Conservation (phyloP, 2,113 vertebrate species). For the Polypterus senegalus region DNA sequence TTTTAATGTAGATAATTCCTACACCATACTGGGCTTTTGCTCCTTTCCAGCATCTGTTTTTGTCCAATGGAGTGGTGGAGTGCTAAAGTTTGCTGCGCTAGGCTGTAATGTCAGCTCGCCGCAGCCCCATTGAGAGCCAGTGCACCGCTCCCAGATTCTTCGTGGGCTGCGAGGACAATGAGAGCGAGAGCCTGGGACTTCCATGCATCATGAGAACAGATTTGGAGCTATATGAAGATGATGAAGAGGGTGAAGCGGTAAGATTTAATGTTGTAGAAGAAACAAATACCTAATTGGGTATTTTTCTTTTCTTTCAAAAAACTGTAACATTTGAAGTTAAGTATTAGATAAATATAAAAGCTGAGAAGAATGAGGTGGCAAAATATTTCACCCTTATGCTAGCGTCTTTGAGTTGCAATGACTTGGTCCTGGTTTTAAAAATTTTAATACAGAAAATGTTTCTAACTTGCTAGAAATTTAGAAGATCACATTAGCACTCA, state of each 20-base stretch:
- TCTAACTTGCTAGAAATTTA: no score
- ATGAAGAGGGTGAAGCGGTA: slow-evolving; percentile 72
- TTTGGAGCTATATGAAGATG: slow-evolving; percentile 74
- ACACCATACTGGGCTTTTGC: slow-evolving; percentile 1
- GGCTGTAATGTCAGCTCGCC: slow-evolving; percentile 87
- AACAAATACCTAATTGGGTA: slow-evolving; percentile 1
- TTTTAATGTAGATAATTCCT: no score
- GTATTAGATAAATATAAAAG: no score
- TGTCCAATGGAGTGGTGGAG: slow-evolving; percentile 49
- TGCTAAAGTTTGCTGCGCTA: slow-evolving; percentile 55
- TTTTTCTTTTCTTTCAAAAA: background rate
- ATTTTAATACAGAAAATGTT: no score
- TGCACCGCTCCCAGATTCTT: slow-evolving; percentile 82
- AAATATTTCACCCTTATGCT: no score
- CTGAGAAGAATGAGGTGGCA: no score
- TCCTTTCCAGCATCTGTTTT: slow-evolving; percentile 30
- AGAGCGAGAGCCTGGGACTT: slow-evolving; percentile 63
- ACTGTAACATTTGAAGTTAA: background rate
- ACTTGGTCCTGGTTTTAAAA: no score
- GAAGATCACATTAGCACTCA: no score
- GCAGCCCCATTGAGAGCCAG: slow-evolving; percentile 71
- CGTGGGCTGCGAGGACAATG: slow-evolving; percentile 87
- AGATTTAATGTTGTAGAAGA: slow-evolving; percentile 1
- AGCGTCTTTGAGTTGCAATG: no score
- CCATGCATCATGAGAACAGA: slow-evolving; percentile 74